Conservation (phyloP, 2,113 vertebrate genomes). For the Sminthopsis crassicaudata region DNA sequence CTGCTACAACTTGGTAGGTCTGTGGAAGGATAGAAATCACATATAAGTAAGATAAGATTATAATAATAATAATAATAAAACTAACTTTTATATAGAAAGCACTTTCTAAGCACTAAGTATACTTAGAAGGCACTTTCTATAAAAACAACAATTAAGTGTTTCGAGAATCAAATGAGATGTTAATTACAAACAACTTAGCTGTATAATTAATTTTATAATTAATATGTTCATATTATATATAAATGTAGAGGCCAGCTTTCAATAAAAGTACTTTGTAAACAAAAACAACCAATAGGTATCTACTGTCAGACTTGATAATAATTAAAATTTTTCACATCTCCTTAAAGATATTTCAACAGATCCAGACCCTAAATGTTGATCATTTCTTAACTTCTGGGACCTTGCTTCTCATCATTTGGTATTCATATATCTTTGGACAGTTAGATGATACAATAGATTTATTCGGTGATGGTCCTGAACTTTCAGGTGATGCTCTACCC, state of each 20-base stretch:
- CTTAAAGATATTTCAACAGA: not conserved
- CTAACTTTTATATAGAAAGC: not conserved
- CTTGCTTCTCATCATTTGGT: no score
- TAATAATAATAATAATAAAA: not conserved
- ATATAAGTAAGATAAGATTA: not conserved
- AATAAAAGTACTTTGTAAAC: not conserved
- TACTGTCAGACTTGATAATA: not conserved
- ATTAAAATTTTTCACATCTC: not conserved
- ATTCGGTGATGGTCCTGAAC: no score
- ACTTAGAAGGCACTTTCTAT: no score
- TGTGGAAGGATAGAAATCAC: not conserved
- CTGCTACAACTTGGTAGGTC: not conserved
- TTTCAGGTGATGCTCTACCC: no score
- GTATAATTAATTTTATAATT: no score
- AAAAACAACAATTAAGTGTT: no score
- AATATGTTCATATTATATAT: no score
- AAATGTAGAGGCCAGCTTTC: not conserved
- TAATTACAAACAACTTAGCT: no score
- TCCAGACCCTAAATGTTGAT: not conserved
- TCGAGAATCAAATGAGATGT: no score
- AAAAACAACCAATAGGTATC: not conserved
- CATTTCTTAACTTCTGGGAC: not conserved
- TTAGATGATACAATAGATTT: not conserved
- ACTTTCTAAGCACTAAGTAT: not conserved
- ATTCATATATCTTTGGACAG: no score